Conservation (phyloP, 2,797 vertebrate species). For the Dicrostonyx torquatus region DNA sequence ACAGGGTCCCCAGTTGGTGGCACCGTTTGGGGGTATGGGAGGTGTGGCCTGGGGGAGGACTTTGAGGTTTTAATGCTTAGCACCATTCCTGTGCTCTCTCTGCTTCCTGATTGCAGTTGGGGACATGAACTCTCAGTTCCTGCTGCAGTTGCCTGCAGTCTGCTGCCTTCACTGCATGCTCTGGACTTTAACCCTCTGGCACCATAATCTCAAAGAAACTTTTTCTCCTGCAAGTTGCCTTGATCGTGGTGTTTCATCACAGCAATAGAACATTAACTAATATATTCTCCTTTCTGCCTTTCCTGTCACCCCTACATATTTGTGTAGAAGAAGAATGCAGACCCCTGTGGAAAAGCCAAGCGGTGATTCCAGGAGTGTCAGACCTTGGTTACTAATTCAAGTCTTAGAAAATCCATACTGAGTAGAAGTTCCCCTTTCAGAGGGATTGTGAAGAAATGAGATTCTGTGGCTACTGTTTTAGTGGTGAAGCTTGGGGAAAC, state of each 20-base stretch:
- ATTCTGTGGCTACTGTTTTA: not conserved
- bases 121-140: not conserved
- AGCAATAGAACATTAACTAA: too few relatives aligned
- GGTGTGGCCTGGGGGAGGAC: not conserved
- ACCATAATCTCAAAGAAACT: too few relatives aligned
- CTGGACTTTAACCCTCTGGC: not conserved
- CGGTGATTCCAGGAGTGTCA: slow-evolving; percentile 5
- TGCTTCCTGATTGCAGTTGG: not conserved
- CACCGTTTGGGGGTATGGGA: not conserved
- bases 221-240: not conserved
- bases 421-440: slow-evolving; percentile 10
- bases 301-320: slow-evolving; percentile 21
- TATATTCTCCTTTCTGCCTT: not conserved
- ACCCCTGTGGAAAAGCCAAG: not conserved
- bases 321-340: not conserved
- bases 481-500: not conserved
- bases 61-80: not conserved
- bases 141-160: not conserved
- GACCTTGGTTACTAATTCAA: slow-evolving; percentile 23
- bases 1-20: not conserved
- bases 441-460: slow-evolving; percentile 36
- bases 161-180: not conserved
- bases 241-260: not conserved
- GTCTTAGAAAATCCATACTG: slow-evolving; percentile 49
- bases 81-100: not conserved